A percentile compares a stretch with the other conserved stretches of the same genome.
Evolutionary conservation across 2,113 vertebrate genomes (phyloP).

Genomic region (Antechinus flavipes): DNA sequence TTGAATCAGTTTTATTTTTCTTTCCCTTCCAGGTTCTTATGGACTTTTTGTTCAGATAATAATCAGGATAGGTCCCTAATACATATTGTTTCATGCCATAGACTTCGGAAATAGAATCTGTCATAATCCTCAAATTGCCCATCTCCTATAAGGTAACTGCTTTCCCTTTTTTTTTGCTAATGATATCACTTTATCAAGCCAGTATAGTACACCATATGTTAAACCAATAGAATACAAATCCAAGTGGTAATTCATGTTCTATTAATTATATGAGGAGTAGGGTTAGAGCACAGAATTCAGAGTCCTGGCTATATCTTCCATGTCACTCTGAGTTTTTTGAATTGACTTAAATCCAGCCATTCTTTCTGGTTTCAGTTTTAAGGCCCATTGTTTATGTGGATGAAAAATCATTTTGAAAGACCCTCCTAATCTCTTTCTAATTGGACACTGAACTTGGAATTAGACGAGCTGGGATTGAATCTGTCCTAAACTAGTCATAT

Average conservation of each 20-base stretch:
- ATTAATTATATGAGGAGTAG: neutral
- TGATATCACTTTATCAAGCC: neutral
- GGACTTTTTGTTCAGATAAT: neutral
- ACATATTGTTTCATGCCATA: neutral
- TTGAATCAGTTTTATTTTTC: neutral
- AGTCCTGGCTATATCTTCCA: neutral
- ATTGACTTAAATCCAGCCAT: neutral
- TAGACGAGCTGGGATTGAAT: neutral
- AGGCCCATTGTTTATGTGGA: neutral
- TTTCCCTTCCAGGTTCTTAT: neutral
- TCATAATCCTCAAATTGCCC: neutral
- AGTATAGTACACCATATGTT: neutral
- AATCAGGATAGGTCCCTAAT: neutral
- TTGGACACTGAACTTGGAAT: neutral
- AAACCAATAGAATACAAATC: conserved; percentile 9
- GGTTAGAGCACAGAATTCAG: neutral
- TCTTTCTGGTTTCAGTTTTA: neutral
- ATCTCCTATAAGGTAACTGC: neutral
- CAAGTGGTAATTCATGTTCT: neutral
- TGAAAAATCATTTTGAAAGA: neutral
- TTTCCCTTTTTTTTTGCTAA: neutral
- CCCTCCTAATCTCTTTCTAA: neutral
- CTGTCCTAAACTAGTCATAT: neutral
- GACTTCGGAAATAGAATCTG: conserved; percentile 3
- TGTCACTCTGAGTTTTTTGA: neutral